Evolutionary conservation across 2,888 invertebrate species (phyloP).

Genomic region (Drosophila rellima): DNA sequence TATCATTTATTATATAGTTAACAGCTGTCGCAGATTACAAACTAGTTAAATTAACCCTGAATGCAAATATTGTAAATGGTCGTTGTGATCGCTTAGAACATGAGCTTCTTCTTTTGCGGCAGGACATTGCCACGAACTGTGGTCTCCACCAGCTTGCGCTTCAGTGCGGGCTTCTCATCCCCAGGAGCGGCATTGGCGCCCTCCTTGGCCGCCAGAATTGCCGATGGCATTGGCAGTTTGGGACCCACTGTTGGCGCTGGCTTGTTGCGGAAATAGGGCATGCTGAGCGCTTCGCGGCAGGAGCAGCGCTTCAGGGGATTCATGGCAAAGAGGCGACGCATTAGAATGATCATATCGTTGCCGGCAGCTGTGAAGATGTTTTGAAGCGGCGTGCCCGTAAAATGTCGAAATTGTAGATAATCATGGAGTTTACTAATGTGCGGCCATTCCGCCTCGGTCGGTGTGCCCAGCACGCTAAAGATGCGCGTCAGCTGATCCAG

Average conservation of each 20-base stretch:
- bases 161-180: slow-evolving; percentile 87
- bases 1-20: slow-evolving; percentile 24
- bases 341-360: slow-evolving; percentile 94
- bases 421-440: slow-evolving; percentile 93
- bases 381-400: slow-evolving; percentile 93
- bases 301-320: slow-evolving; percentile 94
- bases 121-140: slow-evolving; percentile 88
- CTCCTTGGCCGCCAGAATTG: slow-evolving; percentile 72
- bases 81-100: slow-evolving; percentile 86
- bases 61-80: slow-evolving; percentile 7
- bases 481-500: slow-evolving; percentile 98
- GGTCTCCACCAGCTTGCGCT: slow-evolving; percentile 89
- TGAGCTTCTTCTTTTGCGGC: slow-evolving; percentile 86
- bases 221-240: slow-evolving; percentile 89
- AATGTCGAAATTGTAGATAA: slow-evolving; percentile 96
- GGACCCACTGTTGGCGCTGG: slow-evolving; percentile 94
- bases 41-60: slow-evolving; percentile 35
- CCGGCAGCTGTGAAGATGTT: slow-evolving; percentile 98
- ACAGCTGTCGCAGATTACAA: slow-evolving; percentile 22
- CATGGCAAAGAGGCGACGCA: slow-evolving; percentile 91
- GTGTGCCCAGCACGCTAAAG: slow-evolving; percentile 97
- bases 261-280: slow-evolving; percentile 96
- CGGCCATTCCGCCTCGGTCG: slow-evolving; percentile 96
- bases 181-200: slow-evolving; percentile 51
- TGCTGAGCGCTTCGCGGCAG: slow-evolving; percentile 93